Evolutionary conservation across 2,888 invertebrate genomes (phyloP), one percentile per base, ranked within the genome.

Genomic region (Callyntrura sp.): DNA sequence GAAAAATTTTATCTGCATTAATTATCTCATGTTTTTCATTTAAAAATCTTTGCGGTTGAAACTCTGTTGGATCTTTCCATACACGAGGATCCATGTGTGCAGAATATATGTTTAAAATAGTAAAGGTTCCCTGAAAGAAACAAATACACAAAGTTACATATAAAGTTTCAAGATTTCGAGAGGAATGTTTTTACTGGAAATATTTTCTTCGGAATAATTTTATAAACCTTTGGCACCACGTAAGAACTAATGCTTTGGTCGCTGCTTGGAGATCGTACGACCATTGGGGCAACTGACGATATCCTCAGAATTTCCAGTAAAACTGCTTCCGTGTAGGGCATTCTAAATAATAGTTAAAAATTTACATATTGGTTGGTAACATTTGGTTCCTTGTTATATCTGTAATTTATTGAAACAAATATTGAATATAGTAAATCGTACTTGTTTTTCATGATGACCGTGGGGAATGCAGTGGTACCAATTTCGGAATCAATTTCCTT

Each of bases 401-500:
- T n/a, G n/a, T n/a, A n/a, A n/a, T n/a, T n/a, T n/a, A n/a, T n/a
- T n/a, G n/a, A n/a, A n/a, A n/a, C n/a, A n/a, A n/a, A n/a, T n/a
- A n/a, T 20, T 17, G n/a, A n/a, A 9, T 2, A n/a, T n/a, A n/a
- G n/a, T 78, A 51, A 14, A 8, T 11, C 23, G 25, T 45, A 92
- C 92, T 85, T 86, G 23, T 68, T 57, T 79, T 82, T 92, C 79
- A 91, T 91, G 17, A 70, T 68, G 8, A 90, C 70, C 8, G 86
- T 86, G n/a, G 92, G 91, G 45, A 88, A 82, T 79, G 90, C 55
- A 55, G 92, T 92, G 5, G 90, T 84, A 0, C 94, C 94, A 0
- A 94, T 81, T 12, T 94, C 93, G 17, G 90, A 73, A 68, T 94
- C 94, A 60, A 94, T 93, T 89, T 94, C 94, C 5, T 92, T 91